These are phyloP conservation scores for Micronycteris hirsuta DNA, from an alignment of 2,113 vertebrate species.

Conservation along the genomic window DNA sequence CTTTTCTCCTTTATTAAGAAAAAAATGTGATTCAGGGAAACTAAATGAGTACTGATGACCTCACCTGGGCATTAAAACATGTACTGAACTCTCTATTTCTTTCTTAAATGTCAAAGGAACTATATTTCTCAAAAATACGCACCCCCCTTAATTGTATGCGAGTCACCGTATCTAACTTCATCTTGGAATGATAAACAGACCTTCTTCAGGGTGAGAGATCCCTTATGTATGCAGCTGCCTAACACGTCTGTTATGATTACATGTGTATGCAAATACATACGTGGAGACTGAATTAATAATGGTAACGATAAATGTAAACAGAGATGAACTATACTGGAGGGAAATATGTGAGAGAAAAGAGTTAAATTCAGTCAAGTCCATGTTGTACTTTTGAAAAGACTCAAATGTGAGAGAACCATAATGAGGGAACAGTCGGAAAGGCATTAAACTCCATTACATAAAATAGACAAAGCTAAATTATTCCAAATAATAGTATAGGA, in stretches of 20 bases:
- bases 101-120: constrained; percentile 12
- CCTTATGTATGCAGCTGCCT: neutral
- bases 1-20: constrained; percentile 33
- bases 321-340: neutral
- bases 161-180: neutral
- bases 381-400: neutral
- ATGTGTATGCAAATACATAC: neutral
- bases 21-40: neutral
- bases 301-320: neutral
- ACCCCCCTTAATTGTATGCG: neutral
- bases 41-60: neutral
- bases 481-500: constrained; percentile 36
- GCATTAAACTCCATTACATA: neutral
- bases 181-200: neutral
- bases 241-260: neutral
- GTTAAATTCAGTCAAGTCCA: constrained; percentile 43
- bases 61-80: neutral
- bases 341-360: neutral
- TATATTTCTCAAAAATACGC: constrained; percentile 16
- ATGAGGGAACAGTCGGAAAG: neutral
- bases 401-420: neutral
- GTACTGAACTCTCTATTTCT: neutral
- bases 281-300: neutral
- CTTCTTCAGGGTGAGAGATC: constrained; percentile 1
- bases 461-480: constrained; percentile 37